Conservation (phyloP, 2,113 vertebrate species). For the Mesitornis unicolor region DNA sequence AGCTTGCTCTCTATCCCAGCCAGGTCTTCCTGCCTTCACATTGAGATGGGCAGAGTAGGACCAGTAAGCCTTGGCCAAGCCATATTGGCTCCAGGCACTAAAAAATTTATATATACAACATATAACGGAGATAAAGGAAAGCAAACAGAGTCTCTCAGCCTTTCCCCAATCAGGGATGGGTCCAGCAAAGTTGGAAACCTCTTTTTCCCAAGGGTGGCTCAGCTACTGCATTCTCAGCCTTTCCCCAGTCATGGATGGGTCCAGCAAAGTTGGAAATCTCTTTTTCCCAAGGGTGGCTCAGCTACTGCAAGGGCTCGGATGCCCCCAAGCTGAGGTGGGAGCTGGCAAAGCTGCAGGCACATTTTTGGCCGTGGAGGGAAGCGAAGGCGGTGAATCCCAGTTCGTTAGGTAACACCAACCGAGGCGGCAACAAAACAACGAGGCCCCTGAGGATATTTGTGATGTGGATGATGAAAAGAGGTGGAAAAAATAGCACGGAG, state of each 20-base stretch:
- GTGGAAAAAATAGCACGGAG: not conserved
- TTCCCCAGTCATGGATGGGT: rapidly evolving
- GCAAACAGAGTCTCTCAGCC: not conserved
- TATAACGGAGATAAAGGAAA: rapidly evolving
- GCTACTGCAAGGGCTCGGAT: not conserved
- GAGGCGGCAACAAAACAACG: not conserved
- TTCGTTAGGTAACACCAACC: not conserved
- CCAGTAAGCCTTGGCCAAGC: not conserved
- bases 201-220: not conserved
- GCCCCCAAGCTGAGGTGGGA: not conserved
- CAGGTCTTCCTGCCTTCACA: not conserved
- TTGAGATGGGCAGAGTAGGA: not conserved
- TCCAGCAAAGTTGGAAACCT: rapidly evolving
- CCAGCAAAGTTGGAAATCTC: rapidly evolving
- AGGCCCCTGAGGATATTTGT: not conserved
- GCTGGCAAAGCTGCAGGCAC: not conserved
- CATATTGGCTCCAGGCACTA: not conserved
- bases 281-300: not conserved
- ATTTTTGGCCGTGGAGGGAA: not conserved
- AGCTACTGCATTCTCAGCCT: not conserved
- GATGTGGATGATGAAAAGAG: not conserved
- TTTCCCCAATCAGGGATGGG: rapidly evolving
- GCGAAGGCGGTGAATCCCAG: rapidly evolving
- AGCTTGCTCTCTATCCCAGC: not conserved
- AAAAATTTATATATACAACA: rapidly evolving